A percentile compares a stretch with the other conserved stretches of the same genome.
phyloP scores from a whole-genome alignment of 1,140 invertebrate species.

The Vollenhovia emeryi region DNA sequence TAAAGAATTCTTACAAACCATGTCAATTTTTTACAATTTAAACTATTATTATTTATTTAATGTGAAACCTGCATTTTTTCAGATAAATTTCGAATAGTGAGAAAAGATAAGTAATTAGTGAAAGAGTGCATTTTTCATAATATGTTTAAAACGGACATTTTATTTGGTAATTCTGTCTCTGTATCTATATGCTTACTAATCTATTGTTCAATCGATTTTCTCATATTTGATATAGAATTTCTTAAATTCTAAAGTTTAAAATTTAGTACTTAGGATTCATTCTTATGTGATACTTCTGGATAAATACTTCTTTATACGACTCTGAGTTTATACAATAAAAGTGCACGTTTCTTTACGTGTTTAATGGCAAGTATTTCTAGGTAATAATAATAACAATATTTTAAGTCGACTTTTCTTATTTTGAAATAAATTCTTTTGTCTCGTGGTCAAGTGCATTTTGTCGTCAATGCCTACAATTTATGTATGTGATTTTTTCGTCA shows the following conservation, averaged over 20 bases:
- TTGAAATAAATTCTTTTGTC: slow-evolving; percentile 37
- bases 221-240: not conserved
- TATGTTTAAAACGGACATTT: not conserved
- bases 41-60: slow-evolving; percentile 1
- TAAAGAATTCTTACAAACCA: slow-evolving; percentile 49
- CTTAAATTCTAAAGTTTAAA: slow-evolving; percentile 23
- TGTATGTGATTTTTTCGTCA: slow-evolving; percentile 78
- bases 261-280: not conserved
- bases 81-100: not conserved
- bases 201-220: not conserved
- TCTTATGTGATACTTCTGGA: slow-evolving; percentile 1
- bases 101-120: not conserved
- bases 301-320: slow-evolving; percentile 2
- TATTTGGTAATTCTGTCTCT: not conserved
- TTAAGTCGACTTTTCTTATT: slow-evolving; percentile 31
- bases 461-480: slow-evolving; percentile 79
- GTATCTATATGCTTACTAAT: not conserved
- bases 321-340: slow-evolving; percentile 32
- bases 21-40: slow-evolving; percentile 60
- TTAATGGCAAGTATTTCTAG: slow-evolving; percentile 29
- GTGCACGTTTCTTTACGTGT: not conserved
- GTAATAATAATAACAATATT: slow-evolving; percentile 34
- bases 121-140: not conserved
- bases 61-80: not conserved
- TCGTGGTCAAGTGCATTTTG: slow-evolving; percentile 60